Percentiles rank a stretch among this genome's conserved stretches.
Evolutionary conservation across 2,888 invertebrate species (phyloP).

Genomic region (Athalia rosae): DNA sequence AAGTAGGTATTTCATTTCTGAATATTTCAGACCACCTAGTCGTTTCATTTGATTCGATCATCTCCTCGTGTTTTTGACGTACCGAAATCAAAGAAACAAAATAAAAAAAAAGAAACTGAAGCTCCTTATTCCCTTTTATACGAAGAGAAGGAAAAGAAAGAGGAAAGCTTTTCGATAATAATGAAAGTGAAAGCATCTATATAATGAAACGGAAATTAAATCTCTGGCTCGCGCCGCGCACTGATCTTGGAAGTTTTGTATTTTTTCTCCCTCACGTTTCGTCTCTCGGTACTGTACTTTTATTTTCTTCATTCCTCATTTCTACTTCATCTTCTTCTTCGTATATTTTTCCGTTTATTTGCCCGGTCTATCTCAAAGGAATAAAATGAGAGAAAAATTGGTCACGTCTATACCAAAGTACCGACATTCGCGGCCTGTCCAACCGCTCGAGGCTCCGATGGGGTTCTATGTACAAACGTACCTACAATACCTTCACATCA

Average conservation of each 20-base stretch:
- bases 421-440: neutral
- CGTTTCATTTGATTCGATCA: conserved; percentile 18
- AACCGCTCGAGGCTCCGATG: neutral
- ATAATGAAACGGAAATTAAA: conserved; percentile 9
- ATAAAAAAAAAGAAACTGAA: neutral
- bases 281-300: neutral
- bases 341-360: neutral
- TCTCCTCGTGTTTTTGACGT: conserved; percentile 8
- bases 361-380: neutral
- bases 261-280: neutral
- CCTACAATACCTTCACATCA: too few species aligned
- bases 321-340: neutral
- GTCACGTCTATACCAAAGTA: conserved; percentile 1
- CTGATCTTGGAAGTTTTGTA: too few species aligned
- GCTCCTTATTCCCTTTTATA: neutral
- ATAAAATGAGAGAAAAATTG: neutral
- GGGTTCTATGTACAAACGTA: too few species aligned
- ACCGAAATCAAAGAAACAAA: too few species aligned
- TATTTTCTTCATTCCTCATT: neutral
- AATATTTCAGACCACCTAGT: conserved; percentile 18
- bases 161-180: neutral
- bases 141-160: neutral
- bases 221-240: neutral
- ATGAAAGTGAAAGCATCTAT: conserved; percentile 8
- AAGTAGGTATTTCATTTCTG: conserved; percentile 23